These are phyloP conservation scores for Parauchenoglanis punctatus DNA, from an alignment of 2,797 vertebrate genomes.

Conservation along the genomic window DNA sequence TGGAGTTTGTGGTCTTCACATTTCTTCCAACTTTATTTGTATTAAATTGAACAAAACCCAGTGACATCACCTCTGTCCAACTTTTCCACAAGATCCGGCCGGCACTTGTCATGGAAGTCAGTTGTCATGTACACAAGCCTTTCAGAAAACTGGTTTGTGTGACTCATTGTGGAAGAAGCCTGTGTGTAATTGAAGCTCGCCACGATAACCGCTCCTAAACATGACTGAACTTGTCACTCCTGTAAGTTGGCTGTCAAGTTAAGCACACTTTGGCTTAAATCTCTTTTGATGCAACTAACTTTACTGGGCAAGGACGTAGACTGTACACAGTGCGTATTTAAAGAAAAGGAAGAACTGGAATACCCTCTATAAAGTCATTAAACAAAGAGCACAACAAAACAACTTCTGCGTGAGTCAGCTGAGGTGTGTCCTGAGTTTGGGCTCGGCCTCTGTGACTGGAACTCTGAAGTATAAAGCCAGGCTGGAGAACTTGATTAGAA, in stretches of 20 bases:
- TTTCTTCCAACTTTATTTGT: background rate
- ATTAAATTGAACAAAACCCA: background rate
- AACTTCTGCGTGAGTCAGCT: background rate
- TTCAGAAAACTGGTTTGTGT: constrained; percentile 24
- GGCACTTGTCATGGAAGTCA: background rate
- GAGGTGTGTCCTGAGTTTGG: background rate
- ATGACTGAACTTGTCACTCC: background rate
- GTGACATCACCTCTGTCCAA: background rate
- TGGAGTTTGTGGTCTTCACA: background rate
- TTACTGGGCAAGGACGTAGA: background rate
- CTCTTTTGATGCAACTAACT: background rate
- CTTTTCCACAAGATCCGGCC: background rate
- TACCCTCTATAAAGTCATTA: background rate
- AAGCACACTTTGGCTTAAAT: background rate
- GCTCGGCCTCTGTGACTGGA: background rate
- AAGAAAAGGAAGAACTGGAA: background rate
- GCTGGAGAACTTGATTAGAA: background rate
- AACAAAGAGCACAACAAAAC: constrained; percentile 10
- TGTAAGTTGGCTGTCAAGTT: background rate
- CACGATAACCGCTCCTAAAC: background rate
- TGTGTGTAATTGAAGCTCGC: background rate
- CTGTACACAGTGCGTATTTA: too few species aligned
- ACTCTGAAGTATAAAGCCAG: background rate
- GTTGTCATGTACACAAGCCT: background rate
- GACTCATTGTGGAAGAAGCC: background rate